Evolutionary conservation across 2,113 vertebrate genomes (phyloP).

Genomic region (Rafetus swinhoei): DNA sequence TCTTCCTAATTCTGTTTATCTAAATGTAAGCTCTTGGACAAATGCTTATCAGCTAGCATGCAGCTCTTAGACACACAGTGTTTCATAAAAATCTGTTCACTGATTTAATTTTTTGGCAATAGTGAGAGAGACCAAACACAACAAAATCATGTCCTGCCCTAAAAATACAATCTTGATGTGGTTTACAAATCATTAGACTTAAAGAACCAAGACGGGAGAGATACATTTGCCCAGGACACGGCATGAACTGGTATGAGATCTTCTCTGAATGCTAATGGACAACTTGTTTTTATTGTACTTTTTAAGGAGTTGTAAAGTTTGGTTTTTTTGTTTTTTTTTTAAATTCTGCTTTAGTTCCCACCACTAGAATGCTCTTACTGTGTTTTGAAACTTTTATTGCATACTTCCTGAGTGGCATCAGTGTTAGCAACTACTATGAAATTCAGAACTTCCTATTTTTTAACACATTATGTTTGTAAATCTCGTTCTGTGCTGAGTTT

Average conservation of each 20-base stretch:
- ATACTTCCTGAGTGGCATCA: conserved; percentile 60
- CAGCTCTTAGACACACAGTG: neutral
- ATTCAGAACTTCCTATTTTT: conserved; percentile 68
- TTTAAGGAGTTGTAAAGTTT: neutral
- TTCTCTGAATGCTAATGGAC: too few relatives aligned
- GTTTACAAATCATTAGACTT: neutral
- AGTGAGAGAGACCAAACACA: neutral
- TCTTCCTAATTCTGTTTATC: neutral
- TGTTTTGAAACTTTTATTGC: conserved; percentile 55
- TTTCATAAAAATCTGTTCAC: neutral
- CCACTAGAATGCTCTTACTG: neutral
- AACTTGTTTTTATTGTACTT: neutral
- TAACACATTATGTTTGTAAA: neutral
- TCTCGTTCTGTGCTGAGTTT: neutral
- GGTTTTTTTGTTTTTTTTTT: too few relatives aligned
- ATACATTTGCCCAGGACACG: neutral
- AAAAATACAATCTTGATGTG: neutral
- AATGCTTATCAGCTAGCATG: neutral
- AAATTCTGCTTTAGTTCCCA: neutral
- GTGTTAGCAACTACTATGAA: conserved; percentile 47
- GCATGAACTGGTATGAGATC: neutral
- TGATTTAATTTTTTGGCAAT: neutral
- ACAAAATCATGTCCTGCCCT: neutral
- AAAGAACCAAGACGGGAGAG: neutral
- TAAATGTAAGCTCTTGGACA: neutral